phyloP scores from a whole-genome alignment of 2,113 vertebrate species.

The Nibea coibor region DNA sequence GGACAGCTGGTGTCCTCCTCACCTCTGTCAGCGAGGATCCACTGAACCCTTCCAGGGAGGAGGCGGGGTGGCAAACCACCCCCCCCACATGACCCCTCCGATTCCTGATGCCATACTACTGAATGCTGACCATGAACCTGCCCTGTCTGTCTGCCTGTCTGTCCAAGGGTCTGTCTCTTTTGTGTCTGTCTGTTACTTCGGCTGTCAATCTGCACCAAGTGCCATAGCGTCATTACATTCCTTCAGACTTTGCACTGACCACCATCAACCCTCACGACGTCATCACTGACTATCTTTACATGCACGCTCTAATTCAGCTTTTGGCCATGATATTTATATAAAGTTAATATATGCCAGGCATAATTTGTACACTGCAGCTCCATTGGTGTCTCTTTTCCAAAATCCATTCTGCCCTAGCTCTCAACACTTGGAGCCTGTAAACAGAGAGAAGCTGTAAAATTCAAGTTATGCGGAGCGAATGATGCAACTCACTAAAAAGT shows the following conservation, averaged over 20 bases:
- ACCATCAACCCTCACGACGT: slow-evolving; percentile 60
- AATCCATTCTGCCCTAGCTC: not conserved
- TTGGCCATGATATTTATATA: not conserved
- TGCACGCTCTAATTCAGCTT: slow-evolving; percentile 43
- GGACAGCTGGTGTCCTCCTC: slow-evolving; percentile 65
- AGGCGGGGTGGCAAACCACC: slow-evolving; percentile 17
- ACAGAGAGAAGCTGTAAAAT: slow-evolving; percentile 25
- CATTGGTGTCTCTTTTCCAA: not conserved
- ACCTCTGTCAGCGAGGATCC: slow-evolving; percentile 61
- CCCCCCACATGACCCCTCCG: slow-evolving; percentile 11
- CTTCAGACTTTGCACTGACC: slow-evolving; percentile 81
- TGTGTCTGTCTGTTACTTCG: slow-evolving; percentile 50
- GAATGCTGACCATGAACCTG: slow-evolving; percentile 85
- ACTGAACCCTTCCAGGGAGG: slow-evolving; percentile 62
- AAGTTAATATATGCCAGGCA: not conserved
- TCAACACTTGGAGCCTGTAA: not conserved
- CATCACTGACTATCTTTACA: slow-evolving; percentile 65
- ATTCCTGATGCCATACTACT: slow-evolving; percentile 85
- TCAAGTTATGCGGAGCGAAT: not conserved
- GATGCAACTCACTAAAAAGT: not conserved
- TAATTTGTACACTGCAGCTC: not conserved
- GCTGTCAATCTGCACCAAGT: slow-evolving; percentile 84
- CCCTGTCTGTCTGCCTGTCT: slow-evolving; percentile 68
- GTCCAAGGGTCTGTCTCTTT: slow-evolving; percentile 59
- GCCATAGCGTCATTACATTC: slow-evolving; percentile 85